phyloP scores from a whole-genome alignment of 1,140 invertebrate genomes.

The Myzus persicae region DNA sequence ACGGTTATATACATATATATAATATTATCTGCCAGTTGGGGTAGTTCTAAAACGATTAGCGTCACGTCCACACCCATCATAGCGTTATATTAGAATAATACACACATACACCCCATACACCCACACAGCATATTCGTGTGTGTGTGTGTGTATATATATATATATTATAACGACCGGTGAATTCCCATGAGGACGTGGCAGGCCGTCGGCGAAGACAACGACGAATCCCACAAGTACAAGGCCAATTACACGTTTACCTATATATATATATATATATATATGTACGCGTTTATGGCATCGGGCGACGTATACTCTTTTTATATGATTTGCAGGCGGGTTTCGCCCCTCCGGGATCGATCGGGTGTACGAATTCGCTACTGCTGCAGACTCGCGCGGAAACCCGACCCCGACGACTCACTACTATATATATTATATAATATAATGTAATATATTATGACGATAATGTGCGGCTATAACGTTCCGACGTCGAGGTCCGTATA shows the following conservation, averaged over 20 bases:
- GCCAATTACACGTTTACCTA: constrained; percentile 29
- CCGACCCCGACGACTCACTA: background rate
- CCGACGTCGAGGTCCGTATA: background rate
- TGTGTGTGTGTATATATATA: background rate
- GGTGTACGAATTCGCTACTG: background rate
- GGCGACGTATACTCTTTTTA: background rate
- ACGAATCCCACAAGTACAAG: constrained; percentile 24
- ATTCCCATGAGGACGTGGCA: constrained; percentile 17
- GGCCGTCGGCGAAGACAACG: background rate
- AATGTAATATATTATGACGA: background rate
- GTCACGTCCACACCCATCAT: background rate
- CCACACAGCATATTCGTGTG: background rate
- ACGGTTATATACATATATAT: background rate
- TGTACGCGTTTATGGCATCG: background rate
- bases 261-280: background rate
- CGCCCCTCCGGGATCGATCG: constrained; percentile 41
- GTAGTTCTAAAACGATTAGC: constrained; percentile 55
- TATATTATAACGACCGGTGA: background rate
- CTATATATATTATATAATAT: background rate
- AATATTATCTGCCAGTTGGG: background rate
- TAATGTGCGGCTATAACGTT: background rate
- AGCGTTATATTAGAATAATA: background rate
- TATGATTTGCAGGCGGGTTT: background rate
- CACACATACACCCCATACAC: background rate
- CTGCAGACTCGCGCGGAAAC: constrained; percentile 6